A percentile compares a stretch with the other conserved stretches of the same genome.
phyloP scores from a whole-genome alignment of 2,113 vertebrate species.

The Hyperopisus bebe region DNA sequence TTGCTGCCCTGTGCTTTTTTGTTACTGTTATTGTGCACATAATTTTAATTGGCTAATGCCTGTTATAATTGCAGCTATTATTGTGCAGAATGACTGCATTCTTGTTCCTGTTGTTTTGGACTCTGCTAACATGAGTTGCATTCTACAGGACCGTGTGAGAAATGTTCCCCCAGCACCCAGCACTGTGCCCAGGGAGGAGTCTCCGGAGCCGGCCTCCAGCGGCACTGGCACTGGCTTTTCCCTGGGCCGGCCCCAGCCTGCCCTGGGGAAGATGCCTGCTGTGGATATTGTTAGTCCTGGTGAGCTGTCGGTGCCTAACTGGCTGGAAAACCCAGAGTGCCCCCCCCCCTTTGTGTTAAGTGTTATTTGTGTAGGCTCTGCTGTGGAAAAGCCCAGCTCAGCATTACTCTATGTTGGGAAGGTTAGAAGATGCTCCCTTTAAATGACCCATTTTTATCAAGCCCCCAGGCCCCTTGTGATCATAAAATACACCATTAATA shows the following conservation, averaged over 20 bases:
- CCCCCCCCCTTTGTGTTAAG: not conserved
- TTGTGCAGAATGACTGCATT: not conserved
- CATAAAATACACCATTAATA: not conserved
- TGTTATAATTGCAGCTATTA: not conserved
- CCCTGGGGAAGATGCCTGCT: slow-evolving; percentile 13
- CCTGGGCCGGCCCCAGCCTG: slow-evolving; percentile 48
- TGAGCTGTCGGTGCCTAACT: slow-evolving; percentile 34
- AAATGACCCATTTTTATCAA: not conserved
- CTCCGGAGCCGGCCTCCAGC: slow-evolving; percentile 39
- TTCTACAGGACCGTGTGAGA: slow-evolving; percentile 64
- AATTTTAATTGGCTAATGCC: not conserved
- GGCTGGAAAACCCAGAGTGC: not conserved
- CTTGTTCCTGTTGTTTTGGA: not conserved
- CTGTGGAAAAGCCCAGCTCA: not conserved
- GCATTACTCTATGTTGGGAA: not conserved
- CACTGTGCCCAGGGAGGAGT: slow-evolving; percentile 46
- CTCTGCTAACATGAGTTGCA: not conserved
- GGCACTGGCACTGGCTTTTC: slow-evolving; percentile 38
- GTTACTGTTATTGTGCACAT: not conserved
- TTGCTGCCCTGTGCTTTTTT: not conserved
- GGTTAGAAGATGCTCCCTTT: not conserved
- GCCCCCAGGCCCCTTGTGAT: not conserved
- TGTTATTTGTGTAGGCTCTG: not conserved
- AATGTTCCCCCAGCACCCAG: slow-evolving; percentile 47
- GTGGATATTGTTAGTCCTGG: slow-evolving; percentile 53